Conservation (phyloP, 2,888 invertebrate genomes). For the Encarsia formosa region DNA sequence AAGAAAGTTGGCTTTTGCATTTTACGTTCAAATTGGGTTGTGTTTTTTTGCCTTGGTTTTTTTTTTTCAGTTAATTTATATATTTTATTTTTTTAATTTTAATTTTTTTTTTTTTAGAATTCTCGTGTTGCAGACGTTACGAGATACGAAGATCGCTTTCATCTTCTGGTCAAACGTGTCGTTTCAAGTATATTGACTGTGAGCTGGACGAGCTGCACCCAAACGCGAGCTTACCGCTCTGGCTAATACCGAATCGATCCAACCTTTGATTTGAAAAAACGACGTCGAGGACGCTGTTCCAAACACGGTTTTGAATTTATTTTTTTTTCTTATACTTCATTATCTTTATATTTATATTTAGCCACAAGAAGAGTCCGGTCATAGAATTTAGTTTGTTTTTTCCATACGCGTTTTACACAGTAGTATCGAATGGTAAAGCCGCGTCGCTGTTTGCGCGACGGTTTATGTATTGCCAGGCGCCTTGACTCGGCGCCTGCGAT, state of each 20-base stretch:
- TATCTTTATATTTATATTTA: too few species aligned
- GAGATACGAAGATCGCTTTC: conserved; percentile 29
- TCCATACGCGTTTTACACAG: conserved; percentile 13
- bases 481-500: conserved; percentile 25
- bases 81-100: not conserved
- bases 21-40: too few species aligned
- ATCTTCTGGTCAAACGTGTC: conserved; percentile 30
- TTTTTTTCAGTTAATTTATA: not conserved
- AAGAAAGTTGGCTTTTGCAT: conserved; percentile 8
- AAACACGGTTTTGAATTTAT: too few species aligned
- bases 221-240: conserved; percentile 32
- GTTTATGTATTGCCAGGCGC: not conserved
- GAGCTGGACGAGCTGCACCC: conserved; percentile 44
- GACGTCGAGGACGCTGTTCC: too few species aligned
- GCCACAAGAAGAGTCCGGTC: conserved; percentile 29
- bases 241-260: conserved; percentile 25
- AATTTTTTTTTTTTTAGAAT: conserved; percentile 22
- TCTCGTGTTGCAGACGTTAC: conserved; percentile 28
- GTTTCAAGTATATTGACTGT: conserved; percentile 31
- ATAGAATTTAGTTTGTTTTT: conserved; percentile 25
- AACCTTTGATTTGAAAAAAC: too few species aligned
- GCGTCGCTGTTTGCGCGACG: not conserved
- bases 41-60: conserved; percentile 5
- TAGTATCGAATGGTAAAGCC: conserved; percentile 21
- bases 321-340: too few species aligned